Evolutionary conservation across 2,888 invertebrate genomes (phyloP).

Genomic region (Aphidius colemani): DNA sequence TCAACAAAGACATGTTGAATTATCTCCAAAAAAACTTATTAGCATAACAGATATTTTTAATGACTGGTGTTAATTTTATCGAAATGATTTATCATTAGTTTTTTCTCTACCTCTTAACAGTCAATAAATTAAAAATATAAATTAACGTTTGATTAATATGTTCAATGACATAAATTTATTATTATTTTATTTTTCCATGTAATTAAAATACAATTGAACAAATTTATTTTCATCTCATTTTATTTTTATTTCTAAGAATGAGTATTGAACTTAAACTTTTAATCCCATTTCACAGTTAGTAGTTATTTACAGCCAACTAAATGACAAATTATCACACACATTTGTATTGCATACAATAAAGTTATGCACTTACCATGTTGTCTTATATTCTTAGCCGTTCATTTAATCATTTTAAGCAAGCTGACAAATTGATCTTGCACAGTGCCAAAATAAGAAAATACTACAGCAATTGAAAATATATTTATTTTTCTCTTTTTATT

Average conservation of each 20-base stretch:
- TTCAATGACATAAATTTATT: not conserved
- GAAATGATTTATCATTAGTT: too few species aligned
- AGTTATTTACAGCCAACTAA: not conserved
- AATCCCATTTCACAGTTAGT: conserved; percentile 33
- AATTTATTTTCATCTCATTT: too few species aligned
- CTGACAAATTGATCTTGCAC: conserved; percentile 45
- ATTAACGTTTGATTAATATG: not conserved
- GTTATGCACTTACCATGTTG: conserved; percentile 13
- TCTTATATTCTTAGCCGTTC: conserved; percentile 2
- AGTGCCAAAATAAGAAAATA: conserved; percentile 42
- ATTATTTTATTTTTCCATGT: not conserved
- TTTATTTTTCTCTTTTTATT: too few species aligned
- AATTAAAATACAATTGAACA: too few species aligned
- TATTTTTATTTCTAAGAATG: too few species aligned
- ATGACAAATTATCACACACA: conserved; percentile 29
- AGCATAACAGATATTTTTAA: too few species aligned
- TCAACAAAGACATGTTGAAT: too few species aligned
- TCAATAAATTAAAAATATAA: not conserved
- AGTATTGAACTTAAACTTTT: conserved; percentile 13
- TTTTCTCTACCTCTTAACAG: too few species aligned
- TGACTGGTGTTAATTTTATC: too few species aligned
- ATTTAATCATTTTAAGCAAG: conserved; percentile 9
- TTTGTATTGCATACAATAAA: conserved; percentile 31
- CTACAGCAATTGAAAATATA: conserved; percentile 33
- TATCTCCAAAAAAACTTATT: too few species aligned